A percentile compares a stretch with the other conserved stretches of the same genome.
Evolutionary conservation across 2,797 vertebrate species (phyloP).

Genomic region (Liasis olivaceus): DNA sequence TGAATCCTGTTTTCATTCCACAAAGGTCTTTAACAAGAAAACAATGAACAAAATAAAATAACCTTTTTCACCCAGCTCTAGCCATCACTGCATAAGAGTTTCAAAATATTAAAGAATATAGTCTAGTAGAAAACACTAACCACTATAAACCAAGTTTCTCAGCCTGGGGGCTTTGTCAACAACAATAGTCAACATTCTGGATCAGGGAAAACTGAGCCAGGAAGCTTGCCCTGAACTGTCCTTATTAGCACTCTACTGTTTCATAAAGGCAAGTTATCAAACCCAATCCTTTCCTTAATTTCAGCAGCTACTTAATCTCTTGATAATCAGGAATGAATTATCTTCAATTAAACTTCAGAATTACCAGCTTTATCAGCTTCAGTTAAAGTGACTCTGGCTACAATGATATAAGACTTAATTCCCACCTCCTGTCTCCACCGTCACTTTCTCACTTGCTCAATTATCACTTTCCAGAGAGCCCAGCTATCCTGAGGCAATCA

Average conservation of each 20-base stretch:
- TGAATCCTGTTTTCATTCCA: neutral
- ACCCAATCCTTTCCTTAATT: neutral
- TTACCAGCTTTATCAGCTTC: conserved; percentile 7
- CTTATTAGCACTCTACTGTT: too few relatives aligned
- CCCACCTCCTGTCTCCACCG: neutral
- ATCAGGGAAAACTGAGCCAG: neutral
- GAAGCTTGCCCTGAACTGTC: neutral
- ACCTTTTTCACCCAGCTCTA: neutral
- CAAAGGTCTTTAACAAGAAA: neutral
- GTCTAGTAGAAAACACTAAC: neutral
- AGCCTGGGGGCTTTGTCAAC: neutral
- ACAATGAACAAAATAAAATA: neutral
- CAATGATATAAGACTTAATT: neutral
- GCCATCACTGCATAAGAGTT: neutral
- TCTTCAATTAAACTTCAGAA: conserved; percentile 5
- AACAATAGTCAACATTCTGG: neutral
- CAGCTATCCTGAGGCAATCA: neutral
- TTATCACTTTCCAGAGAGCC: neutral
- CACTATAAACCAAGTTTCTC: neutral
- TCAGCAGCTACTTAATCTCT: conserved; percentile 18
- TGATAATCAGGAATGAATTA: conserved; percentile 28
- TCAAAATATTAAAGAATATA: neutral
- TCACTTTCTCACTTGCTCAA: neutral
- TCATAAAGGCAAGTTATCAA: neutral
- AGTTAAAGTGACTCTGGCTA: neutral